Base-by-base conservation (phyloP, 35 echinoderm and acorn worm genomes). In the Stichopus chloronotus region DNA sequence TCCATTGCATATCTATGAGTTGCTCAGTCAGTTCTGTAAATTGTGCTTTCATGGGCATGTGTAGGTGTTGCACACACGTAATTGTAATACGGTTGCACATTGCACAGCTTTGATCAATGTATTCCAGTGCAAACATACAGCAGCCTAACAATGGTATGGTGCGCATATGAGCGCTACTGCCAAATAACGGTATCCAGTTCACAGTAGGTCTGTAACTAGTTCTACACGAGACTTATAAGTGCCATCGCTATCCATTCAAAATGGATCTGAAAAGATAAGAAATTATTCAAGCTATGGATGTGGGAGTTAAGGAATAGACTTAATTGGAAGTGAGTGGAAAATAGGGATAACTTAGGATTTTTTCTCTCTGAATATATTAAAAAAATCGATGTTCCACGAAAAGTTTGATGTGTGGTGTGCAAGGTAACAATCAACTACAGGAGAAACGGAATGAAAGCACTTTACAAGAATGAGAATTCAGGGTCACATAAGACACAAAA, bases 391-490 rank as follows among this genome's bases (percentile, higher is more conserved):
- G 78, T 85, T 20, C 82, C 82, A 8, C 12, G 82, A 55, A 85
- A 85, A 85, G 82, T 85, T 58, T 52, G 55, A 55, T 85, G 58
- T 85, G 82, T 85, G 8, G 82, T 85, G 21, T 85, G 82, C 52
- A 5, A 85, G 2, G 53, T 85, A 85, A 85, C 82, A 54, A 85
- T 93, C 61, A 63, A 58, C 20, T 87, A 93, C 78, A 56, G 3
- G 24, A 87, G 81, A 55, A 93, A 81, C 57, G 19, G 92, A 87
- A 17, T 88, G 61, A 71, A 93, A 65, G 92, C 92, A 21, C 54
- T 87, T n/a, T 22, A 55, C 12, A 93, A 93, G 52, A 82, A 93
- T 57, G 83, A 78, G 84, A 93, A 88, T 87, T 93, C 81, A 7
- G 81, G 88, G 21, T 52, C 83, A 24, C 92, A 93, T 16, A 56